Evolutionary conservation across 2,113 vertebrate species (phyloP).

Genomic region (Elgaria multicarinata): DNA sequence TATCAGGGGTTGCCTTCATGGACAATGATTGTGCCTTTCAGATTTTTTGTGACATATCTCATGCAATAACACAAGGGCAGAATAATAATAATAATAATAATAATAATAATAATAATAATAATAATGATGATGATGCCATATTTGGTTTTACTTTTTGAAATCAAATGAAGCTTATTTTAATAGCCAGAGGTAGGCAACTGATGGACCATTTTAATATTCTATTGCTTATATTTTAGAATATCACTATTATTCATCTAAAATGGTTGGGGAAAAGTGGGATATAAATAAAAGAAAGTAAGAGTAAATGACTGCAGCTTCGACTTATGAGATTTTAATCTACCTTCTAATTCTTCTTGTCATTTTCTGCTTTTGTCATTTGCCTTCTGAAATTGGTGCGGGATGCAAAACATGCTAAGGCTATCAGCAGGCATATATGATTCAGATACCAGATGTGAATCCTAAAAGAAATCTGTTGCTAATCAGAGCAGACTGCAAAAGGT

Average conservation of each 20-base stretch:
- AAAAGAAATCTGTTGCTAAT: neutral
- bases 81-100: no score
- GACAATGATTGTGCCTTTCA: neutral
- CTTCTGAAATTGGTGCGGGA: constrained; percentile 1
- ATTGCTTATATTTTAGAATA: neutral
- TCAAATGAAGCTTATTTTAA: neutral
- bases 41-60: neutral
- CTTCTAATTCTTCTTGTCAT: neutral
- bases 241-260: neutral
- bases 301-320: neutral
- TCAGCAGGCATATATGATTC: constrained; percentile 14
- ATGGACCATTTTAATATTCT: neutral
- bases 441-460: constrained; percentile 25
- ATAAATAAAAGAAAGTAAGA: neutral
- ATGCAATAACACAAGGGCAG: neutral
- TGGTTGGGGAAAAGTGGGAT: neutral
- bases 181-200: neutral
- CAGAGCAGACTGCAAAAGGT: constrained; percentile 1
- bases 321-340: neutral
- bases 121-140: no score
- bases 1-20: neutral
- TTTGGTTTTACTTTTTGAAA: neutral
- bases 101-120: no score
- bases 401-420: constrained; percentile 37
- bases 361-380: neutral